Base-by-base conservation (phyloP, 2,888 invertebrate genomes). In the Synanthedon formicaeformis region DNA sequence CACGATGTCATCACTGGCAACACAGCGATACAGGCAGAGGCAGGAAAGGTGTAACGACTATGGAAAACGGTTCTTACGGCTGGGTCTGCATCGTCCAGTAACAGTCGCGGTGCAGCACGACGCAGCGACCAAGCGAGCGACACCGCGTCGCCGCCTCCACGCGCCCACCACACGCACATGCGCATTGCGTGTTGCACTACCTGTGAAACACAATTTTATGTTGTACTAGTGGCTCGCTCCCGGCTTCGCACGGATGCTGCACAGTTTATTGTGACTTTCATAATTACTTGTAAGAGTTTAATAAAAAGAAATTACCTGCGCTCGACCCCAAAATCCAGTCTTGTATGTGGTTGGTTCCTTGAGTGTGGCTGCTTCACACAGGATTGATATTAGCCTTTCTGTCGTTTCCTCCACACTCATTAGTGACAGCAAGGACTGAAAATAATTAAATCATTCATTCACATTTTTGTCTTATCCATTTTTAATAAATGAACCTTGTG, bases 161-260 rank as follows among this genome's bases (percentile, higher is more conserved):
- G 96, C 48, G 96, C 93, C 94, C 97, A 96, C 61, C 96, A 96
- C 40, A 97, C 96, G 59, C 97, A 90, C 67, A 97, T 88, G 13
- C 96, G 94, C 93, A 97, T 94, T 13, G 96, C 94, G 72, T 96
- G 97, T 71, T 97, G 96, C 14, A 97, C 94, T 55, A 96, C 93
- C 90, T 90, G 57, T 18, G 55, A 51, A 51, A 45, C 45, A 11
- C 2, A 49, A 18, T 18, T 18, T 18, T 18, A 18, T 18, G 18
- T 18, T 3, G 1, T 18, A 18, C 18, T 18, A 18, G 18, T 18
- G 18, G 18, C 18, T 3, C 18, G 18, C 18, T 18, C 3, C 18
- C 18, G 18, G 18, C 18, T 2, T 18, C 18, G 18, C 18, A 3
- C 18, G 3, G 18, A 3, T 18, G 3, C 18, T 18, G 16, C 16